These are phyloP conservation scores for Mycogona germanica DNA, from an alignment of 2,888 invertebrate genomes.

Conservation along the genomic window DNA sequence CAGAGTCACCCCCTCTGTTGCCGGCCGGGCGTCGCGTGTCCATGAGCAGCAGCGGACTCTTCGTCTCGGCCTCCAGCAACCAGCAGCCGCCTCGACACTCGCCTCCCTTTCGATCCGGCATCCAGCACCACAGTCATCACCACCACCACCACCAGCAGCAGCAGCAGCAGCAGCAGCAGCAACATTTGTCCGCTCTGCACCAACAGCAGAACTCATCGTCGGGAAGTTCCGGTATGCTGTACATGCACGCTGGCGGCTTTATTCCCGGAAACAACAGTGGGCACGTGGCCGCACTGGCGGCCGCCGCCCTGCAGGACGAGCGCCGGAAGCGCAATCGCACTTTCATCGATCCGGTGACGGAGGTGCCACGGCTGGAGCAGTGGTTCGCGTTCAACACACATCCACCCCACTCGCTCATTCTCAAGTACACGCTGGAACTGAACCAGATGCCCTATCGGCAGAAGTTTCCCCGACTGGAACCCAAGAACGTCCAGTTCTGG, in stretches of 20 bases:
- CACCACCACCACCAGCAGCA: slow-evolving; percentile 1
- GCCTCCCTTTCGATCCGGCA: neutral
- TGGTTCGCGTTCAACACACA: slow-evolving; percentile 98
- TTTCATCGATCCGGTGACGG: slow-evolving; percentile 97
- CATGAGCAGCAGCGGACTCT: neutral
- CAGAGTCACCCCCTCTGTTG: slow-evolving; percentile 31
- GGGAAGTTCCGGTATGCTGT: slow-evolving; percentile 57
- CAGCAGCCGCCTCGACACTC: no score
- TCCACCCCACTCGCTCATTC: slow-evolving; percentile 93
- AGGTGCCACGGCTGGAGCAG: slow-evolving; percentile 84
- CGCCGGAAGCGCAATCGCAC: slow-evolving; percentile 91
- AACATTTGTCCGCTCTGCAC: no score
- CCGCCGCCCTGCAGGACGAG: slow-evolving; percentile 48
- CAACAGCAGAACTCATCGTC: no score
- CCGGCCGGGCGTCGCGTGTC: slow-evolving; percentile 49
- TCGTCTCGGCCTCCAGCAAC: slow-evolving; percentile 1
- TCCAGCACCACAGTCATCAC: slow-evolving; percentile 1
- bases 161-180: slow-evolving; percentile 4
- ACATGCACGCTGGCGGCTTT: slow-evolving; percentile 84
- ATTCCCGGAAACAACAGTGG: slow-evolving; percentile 53
- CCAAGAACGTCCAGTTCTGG: slow-evolving; percentile 99
- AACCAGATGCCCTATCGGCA: slow-evolving; percentile 95
- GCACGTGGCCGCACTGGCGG: no score
- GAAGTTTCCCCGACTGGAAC: slow-evolving; percentile 96
- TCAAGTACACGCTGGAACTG: slow-evolving; percentile 94